phyloP scores from a whole-genome alignment of 2,797 vertebrate genomes.

The Lagocephalus sceleratus region DNA sequence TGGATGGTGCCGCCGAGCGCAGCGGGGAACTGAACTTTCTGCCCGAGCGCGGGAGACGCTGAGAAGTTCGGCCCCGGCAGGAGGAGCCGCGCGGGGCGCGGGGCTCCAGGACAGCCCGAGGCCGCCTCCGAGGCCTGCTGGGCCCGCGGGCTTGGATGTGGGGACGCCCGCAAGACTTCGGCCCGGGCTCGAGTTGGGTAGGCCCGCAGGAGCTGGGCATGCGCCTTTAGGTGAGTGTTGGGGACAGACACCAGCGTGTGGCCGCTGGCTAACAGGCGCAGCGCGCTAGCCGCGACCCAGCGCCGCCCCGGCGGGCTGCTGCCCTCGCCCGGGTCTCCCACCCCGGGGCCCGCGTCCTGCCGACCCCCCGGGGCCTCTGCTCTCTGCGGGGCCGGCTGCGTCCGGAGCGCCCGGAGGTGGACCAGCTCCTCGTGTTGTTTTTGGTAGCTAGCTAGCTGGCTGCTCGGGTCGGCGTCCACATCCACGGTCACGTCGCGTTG shows the following conservation, averaged over 20 bases:
- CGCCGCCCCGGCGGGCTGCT: no score
- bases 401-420: slow-evolving; percentile 37
- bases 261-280: no score
- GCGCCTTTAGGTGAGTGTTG: slow-evolving; percentile 80
- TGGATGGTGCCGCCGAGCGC: slow-evolving; percentile 69
- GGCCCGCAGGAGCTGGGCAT: slow-evolving; percentile 68
- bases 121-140: slow-evolving; percentile 85
- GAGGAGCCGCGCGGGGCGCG: slow-evolving; percentile 76
- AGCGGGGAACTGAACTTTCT: slow-evolving; percentile 79
- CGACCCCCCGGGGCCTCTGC: no score
- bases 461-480: slow-evolving; percentile 1
- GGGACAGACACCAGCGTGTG: no score
- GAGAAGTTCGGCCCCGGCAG: slow-evolving; percentile 79
- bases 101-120: slow-evolving; percentile 87
- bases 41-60: slow-evolving; percentile 70
- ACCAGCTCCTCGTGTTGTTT: slow-evolving; percentile 64
- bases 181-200: slow-evolving; percentile 51
- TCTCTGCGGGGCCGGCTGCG: slow-evolving; percentile 32
- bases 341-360: no score
- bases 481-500: slow-evolving; percentile 1
- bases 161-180: slow-evolving; percentile 71
- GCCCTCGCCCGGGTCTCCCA: no score
- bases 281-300: no score
- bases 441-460: slow-evolving; percentile 21
- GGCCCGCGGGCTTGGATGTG: slow-evolving; percentile 75